These are phyloP conservation scores for Cepaea nemoralis DNA, from an alignment of 1,140 invertebrate species.

Conservation along the genomic window DNA sequence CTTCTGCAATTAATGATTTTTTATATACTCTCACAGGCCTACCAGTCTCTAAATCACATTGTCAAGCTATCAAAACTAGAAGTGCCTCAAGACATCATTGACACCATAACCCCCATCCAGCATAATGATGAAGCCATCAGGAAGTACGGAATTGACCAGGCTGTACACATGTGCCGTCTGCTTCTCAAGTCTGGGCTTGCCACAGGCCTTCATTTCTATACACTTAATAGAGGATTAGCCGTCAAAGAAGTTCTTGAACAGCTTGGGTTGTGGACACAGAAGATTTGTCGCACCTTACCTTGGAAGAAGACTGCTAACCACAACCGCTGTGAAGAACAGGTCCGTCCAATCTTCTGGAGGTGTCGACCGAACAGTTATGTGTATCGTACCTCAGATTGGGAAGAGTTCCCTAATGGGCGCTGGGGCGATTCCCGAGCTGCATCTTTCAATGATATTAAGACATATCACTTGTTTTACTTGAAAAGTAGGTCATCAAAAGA, in stretches of 20 bases:
- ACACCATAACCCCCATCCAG: conserved; percentile 75
- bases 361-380: conserved; percentile 77
- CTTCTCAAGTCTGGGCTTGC: conserved; percentile 74
- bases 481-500: conserved; percentile 71
- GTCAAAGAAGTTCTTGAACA: conserved; percentile 75
- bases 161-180: conserved; percentile 74
- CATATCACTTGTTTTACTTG: conserved; percentile 78
- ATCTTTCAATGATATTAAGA: conserved; percentile 77
- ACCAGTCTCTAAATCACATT: conserved; percentile 76
- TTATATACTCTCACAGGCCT: conserved; percentile 72
- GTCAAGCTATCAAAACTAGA: conserved; percentile 76
- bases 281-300: conserved; percentile 73
- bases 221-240: conserved; percentile 78
- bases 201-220: conserved; percentile 79
- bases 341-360: conserved; percentile 79
- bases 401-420: conserved; percentile 79
- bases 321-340: conserved; percentile 73
- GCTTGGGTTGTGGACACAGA: conserved; percentile 75
- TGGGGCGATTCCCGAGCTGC: conserved; percentile 78
- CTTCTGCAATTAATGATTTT: too few species aligned
- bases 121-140: conserved; percentile 77
- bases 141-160: conserved; percentile 76
- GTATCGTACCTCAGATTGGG: conserved; percentile 77
- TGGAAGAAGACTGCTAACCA: conserved; percentile 76
- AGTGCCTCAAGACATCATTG: conserved; percentile 76